Evolutionary conservation across 2,888 invertebrate species (phyloP).

Genomic region (Camptogramma bilineatum): DNA sequence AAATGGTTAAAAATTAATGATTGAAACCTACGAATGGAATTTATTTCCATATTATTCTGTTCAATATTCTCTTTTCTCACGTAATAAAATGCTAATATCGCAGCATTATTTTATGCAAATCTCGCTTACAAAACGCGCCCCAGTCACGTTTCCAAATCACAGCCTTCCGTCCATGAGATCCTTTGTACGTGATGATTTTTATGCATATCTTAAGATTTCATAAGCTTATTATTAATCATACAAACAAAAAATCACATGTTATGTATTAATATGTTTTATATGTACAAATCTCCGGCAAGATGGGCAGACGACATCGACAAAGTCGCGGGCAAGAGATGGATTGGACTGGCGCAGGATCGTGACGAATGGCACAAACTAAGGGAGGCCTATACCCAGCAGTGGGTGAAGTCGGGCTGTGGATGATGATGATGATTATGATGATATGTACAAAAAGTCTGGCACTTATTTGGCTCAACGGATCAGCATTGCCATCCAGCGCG

Average conservation of each 20-base stretch:
- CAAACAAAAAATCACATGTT: background rate
- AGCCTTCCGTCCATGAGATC: slow-evolving; percentile 18
- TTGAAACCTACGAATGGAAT: background rate
- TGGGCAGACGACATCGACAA: too few species aligned
- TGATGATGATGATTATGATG: too few species aligned
- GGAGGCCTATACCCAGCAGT: too few species aligned
- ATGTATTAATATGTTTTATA: too few species aligned
- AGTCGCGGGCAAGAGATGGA: too few species aligned
- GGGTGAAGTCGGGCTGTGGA: too few species aligned
- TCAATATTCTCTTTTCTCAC: slow-evolving; percentile 4
- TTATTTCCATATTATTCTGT: background rate
- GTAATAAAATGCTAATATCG: slow-evolving; percentile 24
- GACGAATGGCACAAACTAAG: too few species aligned
- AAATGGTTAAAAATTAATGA: background rate
- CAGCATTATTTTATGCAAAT: slow-evolving; percentile 31
- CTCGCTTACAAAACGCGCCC: slow-evolving; percentile 23
- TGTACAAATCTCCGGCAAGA: too few species aligned
- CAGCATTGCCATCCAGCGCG: too few species aligned
- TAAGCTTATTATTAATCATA: background rate
- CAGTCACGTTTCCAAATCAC: slow-evolving; percentile 33
- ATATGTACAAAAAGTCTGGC: too few species aligned
- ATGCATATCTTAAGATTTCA: slow-evolving; percentile 6
- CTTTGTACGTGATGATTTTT: slow-evolving; percentile 31
- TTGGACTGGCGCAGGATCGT: too few species aligned
- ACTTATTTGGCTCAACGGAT: too few species aligned